Percentiles rank a stretch among this genome's conserved stretches.
phyloP scores from a whole-genome alignment of 1,140 invertebrate species.

The Venturia canescens region DNA sequence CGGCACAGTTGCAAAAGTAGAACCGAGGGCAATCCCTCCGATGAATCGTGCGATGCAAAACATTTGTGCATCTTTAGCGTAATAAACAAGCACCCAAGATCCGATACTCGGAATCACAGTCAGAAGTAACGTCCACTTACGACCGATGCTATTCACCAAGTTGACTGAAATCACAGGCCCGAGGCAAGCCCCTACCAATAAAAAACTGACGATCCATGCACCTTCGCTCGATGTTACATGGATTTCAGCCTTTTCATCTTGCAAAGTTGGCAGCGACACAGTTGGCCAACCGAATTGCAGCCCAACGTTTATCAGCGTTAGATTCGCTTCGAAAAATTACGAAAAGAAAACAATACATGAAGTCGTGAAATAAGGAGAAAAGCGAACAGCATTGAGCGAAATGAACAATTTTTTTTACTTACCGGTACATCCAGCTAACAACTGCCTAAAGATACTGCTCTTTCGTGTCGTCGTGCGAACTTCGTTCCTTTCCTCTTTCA shows the following conservation, averaged over 20 bases:
- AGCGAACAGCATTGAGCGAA: too few relatives aligned
- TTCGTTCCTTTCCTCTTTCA: too few relatives aligned
- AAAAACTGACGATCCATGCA: neutral
- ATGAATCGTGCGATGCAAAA: slow-evolving; percentile 77
- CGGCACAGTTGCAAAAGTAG: slow-evolving; percentile 79
- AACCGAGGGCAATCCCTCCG: slow-evolving; percentile 81
- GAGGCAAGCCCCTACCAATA: slow-evolving; percentile 60
- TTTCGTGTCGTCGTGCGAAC: too few relatives aligned
- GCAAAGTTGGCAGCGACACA: neutral
- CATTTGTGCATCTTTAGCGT: slow-evolving; percentile 71
- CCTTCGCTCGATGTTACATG: neutral
- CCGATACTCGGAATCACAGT: slow-evolving; percentile 79
- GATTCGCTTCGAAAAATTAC: neutral
- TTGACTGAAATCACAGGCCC: slow-evolving; percentile 63
- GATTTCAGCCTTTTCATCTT: neutral
- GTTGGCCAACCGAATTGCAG: neutral
- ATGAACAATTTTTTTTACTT: too few relatives aligned
- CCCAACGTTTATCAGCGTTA: neutral
- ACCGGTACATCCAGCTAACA: too few relatives aligned
- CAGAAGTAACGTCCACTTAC: slow-evolving; percentile 80
- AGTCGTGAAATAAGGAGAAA: slow-evolving; percentile 11
- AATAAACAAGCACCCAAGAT: slow-evolving; percentile 80
- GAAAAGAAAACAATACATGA: neutral
- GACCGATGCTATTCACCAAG: slow-evolving; percentile 77
- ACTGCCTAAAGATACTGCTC: too few relatives aligned